Evolutionary conservation across 2,888 invertebrate species (phyloP), one percentile per base, ranked within the genome.

Genomic region (Selenia dentaria): DNA sequence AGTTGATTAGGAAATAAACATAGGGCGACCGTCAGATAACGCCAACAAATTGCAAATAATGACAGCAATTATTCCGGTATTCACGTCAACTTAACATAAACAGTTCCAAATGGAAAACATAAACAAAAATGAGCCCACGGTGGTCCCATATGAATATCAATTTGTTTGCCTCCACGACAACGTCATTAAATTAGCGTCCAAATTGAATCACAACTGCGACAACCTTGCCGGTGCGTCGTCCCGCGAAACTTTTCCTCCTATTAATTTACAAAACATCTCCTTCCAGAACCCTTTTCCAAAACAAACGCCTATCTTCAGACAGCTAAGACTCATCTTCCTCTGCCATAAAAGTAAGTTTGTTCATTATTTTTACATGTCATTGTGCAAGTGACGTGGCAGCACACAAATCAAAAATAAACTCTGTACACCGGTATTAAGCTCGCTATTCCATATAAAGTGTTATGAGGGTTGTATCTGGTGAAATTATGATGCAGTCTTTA

Each of bases 401-500:
- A 58, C 51, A 61, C 58, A 54, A 64, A 59, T 64, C 67, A 52
- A 83, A 83, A 81, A 70, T 64, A 66, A 65, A 83, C 86, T 71
- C 61, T 86, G 79, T 59, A 45, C 25, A 64, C 41, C 37, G 38
- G 70, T 57, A 63, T 75, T 84, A 84, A 75, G 75, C 73, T 78
- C 53, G 72, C 59, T 68, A 75, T 83, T 86, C 61, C 65, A 65
- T 70, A 64, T 72, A 60, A 63, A 66, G 33, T 34, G 39, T 52
- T 45, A 62, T 67, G 68, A 78, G 86, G 85, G 85, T 42, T 84
- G 83, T 87, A 83, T 89, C 88, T 87, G 86, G 86, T 89, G 85
- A 86, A 90, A 90, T 90, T 90, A 90, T 89, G 90, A 90, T 90
- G 89, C 90, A 89, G 89, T 89, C 89, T 89, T 89, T 90, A 90